Evolutionary conservation across 2,797 vertebrate genomes (phyloP), one percentile per base, ranked within the genome.

Genomic region (Helostoma temminkii): DNA sequence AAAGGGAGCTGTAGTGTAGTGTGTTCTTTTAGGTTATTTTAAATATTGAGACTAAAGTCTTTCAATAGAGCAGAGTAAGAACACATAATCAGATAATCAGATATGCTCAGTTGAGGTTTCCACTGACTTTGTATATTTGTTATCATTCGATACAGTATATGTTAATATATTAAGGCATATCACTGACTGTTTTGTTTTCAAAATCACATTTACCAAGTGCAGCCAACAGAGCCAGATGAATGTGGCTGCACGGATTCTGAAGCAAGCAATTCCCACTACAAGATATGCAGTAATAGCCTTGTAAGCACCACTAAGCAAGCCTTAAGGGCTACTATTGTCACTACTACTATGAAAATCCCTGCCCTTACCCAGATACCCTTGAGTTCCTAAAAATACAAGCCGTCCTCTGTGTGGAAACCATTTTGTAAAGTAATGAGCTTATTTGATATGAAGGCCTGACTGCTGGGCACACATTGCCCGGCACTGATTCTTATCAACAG

Each of bases 281-380:
- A 62, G 65, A 76, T 56, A 65, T 71, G 66, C 46, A 42, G 39
- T 60, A 74, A 66, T 71, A 66, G 53, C 54, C 19, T 57, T 66
- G 30, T 66, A 66, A 71, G 32, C 59, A 48, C 58, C 47, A 52
- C 50, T 68, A 45, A 62, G 61, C 49, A 65, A 81, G 55, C 67
- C 68, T 55, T 15, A 0, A n/a, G 57, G 64, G 52, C 41, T 39
- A 43, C n/a, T n/a, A 60, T 78, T 76, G 67, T 70, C 56, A 72
- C 36, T 57, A 16, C 25, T 57, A 56, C 66, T 63, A 52, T 72
- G 25, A 71, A 73, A 78, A 70, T 57, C 58, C 65, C 19, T 42
- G 37, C 19, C 25, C 54, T 52, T 53, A 50, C 59, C 41, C n/a
- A 62, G 43, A 78, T 62, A 67, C 25, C 36, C 41, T 56, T 30